These are phyloP conservation scores for Dendrolimus pini DNA, from an alignment of 2,888 invertebrate species.

Conservation along the genomic window DNA sequence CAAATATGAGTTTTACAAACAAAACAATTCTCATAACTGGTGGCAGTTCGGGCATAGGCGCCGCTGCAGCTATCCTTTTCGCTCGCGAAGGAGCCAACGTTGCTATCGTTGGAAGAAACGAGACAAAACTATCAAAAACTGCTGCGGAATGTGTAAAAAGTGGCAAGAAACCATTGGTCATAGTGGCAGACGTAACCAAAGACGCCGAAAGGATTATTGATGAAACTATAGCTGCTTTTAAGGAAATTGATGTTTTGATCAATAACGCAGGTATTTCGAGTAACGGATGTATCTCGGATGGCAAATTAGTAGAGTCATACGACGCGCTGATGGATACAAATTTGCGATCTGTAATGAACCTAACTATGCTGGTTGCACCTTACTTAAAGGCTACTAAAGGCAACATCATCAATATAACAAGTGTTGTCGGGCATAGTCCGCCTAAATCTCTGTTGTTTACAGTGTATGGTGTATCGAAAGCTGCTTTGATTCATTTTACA, in stretches of 20 bases:
- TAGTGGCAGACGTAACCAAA: not conserved
- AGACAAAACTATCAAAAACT: not conserved
- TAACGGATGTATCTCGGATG: constrained; percentile 1
- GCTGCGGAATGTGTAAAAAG: not conserved
- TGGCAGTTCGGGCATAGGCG: constrained; percentile 1
- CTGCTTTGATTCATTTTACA: constrained; percentile 28
- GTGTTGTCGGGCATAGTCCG: constrained; percentile 12
- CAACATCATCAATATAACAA: constrained; percentile 30
- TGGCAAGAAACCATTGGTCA: not conserved
- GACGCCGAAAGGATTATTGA: not conserved
- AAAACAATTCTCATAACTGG: constrained; percentile 2
- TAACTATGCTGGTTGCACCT: constrained; percentile 24
- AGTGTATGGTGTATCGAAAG: constrained; percentile 24
- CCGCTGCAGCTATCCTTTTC: not conserved
- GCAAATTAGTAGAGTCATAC: constrained; percentile 8
- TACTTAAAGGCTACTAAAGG: constrained; percentile 30
- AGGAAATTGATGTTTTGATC: not conserved
- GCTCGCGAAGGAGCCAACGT: constrained; percentile 1
- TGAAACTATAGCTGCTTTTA: not conserved
- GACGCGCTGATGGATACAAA: constrained; percentile 17
- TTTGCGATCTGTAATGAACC: constrained; percentile 19
- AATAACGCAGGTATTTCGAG: constrained; percentile 1
- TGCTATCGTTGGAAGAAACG: constrained; percentile 2
- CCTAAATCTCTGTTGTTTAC: constrained; percentile 4
- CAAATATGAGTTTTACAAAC: constrained; percentile 1